Base-by-base conservation (phyloP, 2,888 invertebrate species). In the Carabus problematicus region DNA sequence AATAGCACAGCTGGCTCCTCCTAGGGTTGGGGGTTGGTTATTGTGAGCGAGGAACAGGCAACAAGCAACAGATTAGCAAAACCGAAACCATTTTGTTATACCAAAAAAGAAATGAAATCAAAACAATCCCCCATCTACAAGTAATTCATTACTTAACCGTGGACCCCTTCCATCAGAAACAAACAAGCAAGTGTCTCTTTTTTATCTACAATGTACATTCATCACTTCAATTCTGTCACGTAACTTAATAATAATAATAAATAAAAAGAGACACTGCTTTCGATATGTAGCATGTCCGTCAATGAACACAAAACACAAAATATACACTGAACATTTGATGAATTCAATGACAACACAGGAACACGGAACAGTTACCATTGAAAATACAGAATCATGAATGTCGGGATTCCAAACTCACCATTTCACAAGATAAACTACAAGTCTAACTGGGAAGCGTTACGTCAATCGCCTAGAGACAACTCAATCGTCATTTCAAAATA, bases 1-100 rank as follows among this genome's bases (percentile, higher is more conserved):
- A 92, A 88, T 92, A 92, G 89, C 91, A 91, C 87, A 89, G 89
- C 87, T 89, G 86, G 82, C 83, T 85, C 84, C 84, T 85, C 84
- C 83, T 84, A 83, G 80, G 75, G 73, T 79, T 42, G 59, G 42
- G 59, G 59, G 59, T 59, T 59, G 72, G 73, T 73, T 70, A 70
- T 70, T 71, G 71, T 72, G 75, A 72, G 78, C 78, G 80, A 79
- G 78, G 79, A 78, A 76, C 78, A 79, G 79, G 81, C 79, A 81
- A 82, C 82, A 83, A 81, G 82, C 81, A 82, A 82, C 80, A 82
- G 77, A 83, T 83, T 83, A 83, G 82, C 74, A 74, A 74, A 73
- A 74, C 71, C 71, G 71, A 71, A 72, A 79, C 77, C 76, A 78
- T 61, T 18, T 19, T 61, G 43, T 43, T 29, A 56, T 40, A 29